Percentiles rank a stretch among this genome's conserved stretches.
Conservation (phyloP, 2,888 invertebrate genomes). For the Tetragnatha montana region DNA sequence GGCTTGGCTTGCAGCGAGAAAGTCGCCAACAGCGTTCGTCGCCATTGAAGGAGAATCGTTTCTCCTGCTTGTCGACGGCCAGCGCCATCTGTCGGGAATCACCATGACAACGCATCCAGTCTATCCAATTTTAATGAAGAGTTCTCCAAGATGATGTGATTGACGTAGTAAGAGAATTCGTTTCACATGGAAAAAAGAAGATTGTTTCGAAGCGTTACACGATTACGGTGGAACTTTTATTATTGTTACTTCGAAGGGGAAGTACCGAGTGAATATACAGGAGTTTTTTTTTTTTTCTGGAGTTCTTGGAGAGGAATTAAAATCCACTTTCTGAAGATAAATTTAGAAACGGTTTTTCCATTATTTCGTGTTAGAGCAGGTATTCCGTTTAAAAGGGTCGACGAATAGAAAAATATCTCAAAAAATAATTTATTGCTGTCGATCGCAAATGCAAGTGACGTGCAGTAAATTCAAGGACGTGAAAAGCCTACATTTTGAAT, state of each 20-base stretch:
- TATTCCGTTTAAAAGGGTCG: constrained; percentile 2
- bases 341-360: constrained; percentile 16
- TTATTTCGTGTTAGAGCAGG: background rate
- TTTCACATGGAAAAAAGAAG: background rate
- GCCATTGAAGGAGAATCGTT: constrained; percentile 43
- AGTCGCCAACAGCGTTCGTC: constrained; percentile 44
- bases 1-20: constrained; percentile 6
- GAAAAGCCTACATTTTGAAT: too few species aligned
- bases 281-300: background rate
- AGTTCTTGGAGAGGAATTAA: constrained; percentile 5
- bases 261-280: background rate
- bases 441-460: too few species aligned
- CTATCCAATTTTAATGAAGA: constrained; percentile 58
- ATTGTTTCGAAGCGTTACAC: background rate
- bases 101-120: constrained; percentile 52
- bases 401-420: background rate
- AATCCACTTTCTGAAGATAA: constrained; percentile 2
- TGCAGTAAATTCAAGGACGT: too few species aligned
- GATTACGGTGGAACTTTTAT: background rate
- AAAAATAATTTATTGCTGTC: background rate
- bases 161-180: background rate
- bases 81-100: constrained; percentile 54
- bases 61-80: constrained; percentile 8
- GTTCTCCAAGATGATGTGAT: constrained; percentile 18
- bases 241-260: background rate